Conservation (phyloP, 1,140 invertebrate species). For the Doryteuthis pealeii region DNA sequence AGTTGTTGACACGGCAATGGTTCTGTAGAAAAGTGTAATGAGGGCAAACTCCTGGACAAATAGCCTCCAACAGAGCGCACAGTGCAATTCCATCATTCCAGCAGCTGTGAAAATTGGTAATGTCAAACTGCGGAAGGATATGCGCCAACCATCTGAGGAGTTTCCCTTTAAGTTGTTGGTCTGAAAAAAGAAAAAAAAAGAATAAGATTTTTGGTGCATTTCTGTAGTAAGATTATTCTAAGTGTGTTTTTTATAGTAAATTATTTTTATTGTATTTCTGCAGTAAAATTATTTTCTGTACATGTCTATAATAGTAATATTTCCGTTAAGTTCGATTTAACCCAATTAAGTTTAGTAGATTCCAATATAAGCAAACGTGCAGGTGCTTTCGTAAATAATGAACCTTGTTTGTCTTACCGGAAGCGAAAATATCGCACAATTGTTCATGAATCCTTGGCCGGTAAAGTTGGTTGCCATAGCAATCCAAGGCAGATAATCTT, state of each 20-base stretch:
- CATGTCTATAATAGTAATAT: too few species aligned
- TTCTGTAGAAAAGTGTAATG: conserved; percentile 52
- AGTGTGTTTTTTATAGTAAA: too few species aligned
- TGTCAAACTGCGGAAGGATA: conserved; percentile 30
- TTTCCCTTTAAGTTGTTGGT: conserved; percentile 24
- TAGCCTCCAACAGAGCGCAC: conserved; percentile 54
- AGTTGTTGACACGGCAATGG: conserved; percentile 55
- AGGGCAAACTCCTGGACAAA: conserved; percentile 56
- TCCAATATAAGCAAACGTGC: too few species aligned
- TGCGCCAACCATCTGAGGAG: conserved; percentile 38
- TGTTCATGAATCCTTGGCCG: background rate
- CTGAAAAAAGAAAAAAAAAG: conserved; percentile 25
- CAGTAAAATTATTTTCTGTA: too few species aligned
- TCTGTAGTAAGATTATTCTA: too few species aligned
- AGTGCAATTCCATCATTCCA: conserved; percentile 59
- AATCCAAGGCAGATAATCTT: background rate
- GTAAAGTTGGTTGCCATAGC: background rate
- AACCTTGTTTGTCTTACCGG: background rate
- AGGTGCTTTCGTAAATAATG: too few species aligned
- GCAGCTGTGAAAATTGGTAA: conserved; percentile 45
- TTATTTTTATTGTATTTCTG: background rate
- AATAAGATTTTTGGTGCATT: background rate
- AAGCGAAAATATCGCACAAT: background rate
- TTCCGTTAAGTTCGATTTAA: too few species aligned
- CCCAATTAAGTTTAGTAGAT: too few species aligned